Base-by-base conservation (phyloP, 2,113 vertebrate species). In the Parus major region DNA sequence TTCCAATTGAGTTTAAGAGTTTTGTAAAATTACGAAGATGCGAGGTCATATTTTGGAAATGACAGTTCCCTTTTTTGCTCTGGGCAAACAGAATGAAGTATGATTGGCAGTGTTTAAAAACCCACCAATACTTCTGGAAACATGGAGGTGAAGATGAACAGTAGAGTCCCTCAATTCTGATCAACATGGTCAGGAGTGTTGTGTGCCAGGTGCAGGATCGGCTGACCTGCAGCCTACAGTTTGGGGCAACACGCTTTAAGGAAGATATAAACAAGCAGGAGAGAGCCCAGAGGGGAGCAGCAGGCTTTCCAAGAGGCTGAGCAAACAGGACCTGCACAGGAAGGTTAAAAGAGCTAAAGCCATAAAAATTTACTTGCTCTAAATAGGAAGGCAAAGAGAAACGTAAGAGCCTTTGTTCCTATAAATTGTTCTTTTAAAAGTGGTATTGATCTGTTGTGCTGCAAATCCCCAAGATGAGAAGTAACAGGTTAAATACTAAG, bases 391-490 rank as follows among this genome's bases (percentile, higher is more conserved):
- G 65, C 63, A 55, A 82, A 93, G 63, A 69, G 75, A 93, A 95
- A 71, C 0, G 0, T 33, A 70, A 36, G 71, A 49, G 39, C 72
- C 78, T 90, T 61, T 86, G 71, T 88, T 94, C 47, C 55, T 90
- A 63, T 78, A 79, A 93, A 91, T 60, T 81, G 81, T 88, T 87
- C 52, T 80, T 69, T 78, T 80, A 52, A 84, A 82, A 83, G 29
- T n/a, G 23, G 27, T 81, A 92, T 94, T 57, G 93, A 82, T 91
- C 86, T 92, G 73, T 85, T 95, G 77, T 75, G 61, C 86, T 89
- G 66, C 33, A 81, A 33, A 75, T 92, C 69, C 60, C 23, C 23
- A 57, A 46, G 86, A 91, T 13, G 9, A 88, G 65, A 82, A 71
- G 57, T 69, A 79, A 80, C 46, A 82, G 49, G 88, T 94, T 93